Evolutionary conservation across 2,113 vertebrate species (phyloP).

Genomic region (Danionella cerebrum): DNA sequence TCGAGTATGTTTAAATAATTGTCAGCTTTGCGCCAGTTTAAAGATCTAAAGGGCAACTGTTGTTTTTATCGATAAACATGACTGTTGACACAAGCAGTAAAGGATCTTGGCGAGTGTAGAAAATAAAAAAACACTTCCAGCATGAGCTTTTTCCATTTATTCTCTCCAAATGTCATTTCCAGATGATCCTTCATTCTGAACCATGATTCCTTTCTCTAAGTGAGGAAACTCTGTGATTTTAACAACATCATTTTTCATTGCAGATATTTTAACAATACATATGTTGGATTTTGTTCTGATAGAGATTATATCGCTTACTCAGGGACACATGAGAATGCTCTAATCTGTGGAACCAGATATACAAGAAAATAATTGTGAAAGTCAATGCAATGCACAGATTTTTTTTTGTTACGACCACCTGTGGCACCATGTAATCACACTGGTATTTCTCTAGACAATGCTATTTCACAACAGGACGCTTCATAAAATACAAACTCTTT

Average conservation of each 20-base stretch:
- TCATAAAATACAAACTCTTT: conserved; percentile 15
- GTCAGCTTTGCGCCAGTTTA: background rate
- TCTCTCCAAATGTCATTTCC: conserved; percentile 54
- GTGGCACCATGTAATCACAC: background rate
- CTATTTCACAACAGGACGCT: conserved; percentile 1
- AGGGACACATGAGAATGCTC: no score
- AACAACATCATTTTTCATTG: no score
- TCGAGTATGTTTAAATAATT: background rate
- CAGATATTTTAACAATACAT: no score
- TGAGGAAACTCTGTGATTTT: no score
- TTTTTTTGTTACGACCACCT: no score
- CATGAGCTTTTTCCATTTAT: background rate
- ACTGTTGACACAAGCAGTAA: background rate
- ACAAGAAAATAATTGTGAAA: no score
- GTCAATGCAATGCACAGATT: background rate
- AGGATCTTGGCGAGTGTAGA: background rate
- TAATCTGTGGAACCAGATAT: no score
- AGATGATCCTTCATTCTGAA: conserved; percentile 48
- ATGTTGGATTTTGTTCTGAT: no score
- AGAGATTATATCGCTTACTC: no score
- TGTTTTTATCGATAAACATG: background rate
- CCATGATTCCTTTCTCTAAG: conserved; percentile 36
- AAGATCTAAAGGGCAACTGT: background rate
- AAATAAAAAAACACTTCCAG: conserved; percentile 12
- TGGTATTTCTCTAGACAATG: background rate